Percentiles rank a stretch among this genome's conserved stretches.
phyloP scores from a whole-genome alignment of 1,140 invertebrate genomes.

The Hypothenemus hampei region DNA sequence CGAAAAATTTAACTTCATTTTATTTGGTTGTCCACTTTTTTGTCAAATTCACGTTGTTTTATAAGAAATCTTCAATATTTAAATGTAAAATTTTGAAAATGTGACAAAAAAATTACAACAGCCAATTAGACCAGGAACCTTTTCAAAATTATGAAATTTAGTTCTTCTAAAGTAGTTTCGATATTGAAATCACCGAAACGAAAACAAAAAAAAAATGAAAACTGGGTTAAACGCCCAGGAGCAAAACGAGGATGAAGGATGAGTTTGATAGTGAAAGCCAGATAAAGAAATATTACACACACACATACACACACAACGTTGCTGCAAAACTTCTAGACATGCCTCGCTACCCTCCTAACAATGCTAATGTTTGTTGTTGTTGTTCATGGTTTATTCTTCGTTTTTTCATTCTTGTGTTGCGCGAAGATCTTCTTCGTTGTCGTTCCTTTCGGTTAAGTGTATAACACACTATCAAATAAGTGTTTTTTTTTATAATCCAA shows the following conservation, averaged over 20 bases:
- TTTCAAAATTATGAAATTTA: no score
- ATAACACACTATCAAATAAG: no score
- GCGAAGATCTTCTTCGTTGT: conserved; percentile 5
- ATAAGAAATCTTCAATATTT: background rate
- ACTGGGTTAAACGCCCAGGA: conserved; percentile 23
- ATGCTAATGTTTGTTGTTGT: conserved; percentile 31
- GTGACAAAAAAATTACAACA: background rate
- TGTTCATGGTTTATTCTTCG: no score
- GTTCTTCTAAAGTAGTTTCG: background rate
- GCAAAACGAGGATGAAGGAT: conserved; percentile 31
- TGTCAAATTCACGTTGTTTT: background rate
- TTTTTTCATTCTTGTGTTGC: no score
- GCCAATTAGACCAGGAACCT: no score
- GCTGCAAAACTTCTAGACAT: conserved; percentile 31
- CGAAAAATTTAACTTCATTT: no score
- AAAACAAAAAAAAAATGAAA: conserved; percentile 28
- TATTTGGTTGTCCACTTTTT: no score
- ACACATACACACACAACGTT: conserved; percentile 31
- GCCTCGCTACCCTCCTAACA: conserved; percentile 37
- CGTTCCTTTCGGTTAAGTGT: conserved; percentile 13
- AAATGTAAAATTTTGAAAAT: background rate
- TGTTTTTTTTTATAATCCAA: conserved; percentile 1
- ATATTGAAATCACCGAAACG: conserved; percentile 1
- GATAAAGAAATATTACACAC: no score
- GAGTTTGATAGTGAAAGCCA: conserved; percentile 39